A percentile compares a stretch with the other conserved stretches of the same genome.
Conservation (phyloP, 2,797 vertebrate genomes). For the Sebastes ruberrimus region DNA sequence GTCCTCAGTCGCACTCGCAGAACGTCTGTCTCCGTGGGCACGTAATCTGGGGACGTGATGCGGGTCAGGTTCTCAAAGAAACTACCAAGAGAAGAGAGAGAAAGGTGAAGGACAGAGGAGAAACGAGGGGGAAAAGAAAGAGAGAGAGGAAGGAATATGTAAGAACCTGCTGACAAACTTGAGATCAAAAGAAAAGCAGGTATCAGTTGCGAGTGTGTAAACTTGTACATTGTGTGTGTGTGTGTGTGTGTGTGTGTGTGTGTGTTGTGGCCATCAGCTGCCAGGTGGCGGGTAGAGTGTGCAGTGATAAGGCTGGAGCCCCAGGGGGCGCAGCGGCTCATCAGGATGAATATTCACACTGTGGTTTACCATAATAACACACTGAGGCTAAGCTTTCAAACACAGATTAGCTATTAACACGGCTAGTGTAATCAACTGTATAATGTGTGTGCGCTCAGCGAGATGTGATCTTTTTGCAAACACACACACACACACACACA, state of each 20-base stretch:
- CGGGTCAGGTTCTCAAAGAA: constrained; percentile 83
- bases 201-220: background rate
- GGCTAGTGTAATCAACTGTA: constrained; percentile 42
- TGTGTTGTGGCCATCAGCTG: background rate
- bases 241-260: background rate
- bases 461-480: constrained; percentile 33
- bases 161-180: constrained; percentile 51
- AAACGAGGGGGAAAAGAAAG: background rate
- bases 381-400: constrained; percentile 62
- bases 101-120: background rate
- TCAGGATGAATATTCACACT: constrained; percentile 74
- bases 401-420: constrained; percentile 52
- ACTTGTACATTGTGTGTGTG: background rate
- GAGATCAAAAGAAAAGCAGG: constrained; percentile 64
- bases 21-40: constrained; percentile 83
- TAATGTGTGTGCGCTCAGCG: constrained; percentile 6
- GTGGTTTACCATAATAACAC: constrained; percentile 67
- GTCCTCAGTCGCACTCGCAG: constrained; percentile 83
- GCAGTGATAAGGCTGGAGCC: constrained; percentile 66
- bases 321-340: constrained; percentile 38
- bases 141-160: background rate
- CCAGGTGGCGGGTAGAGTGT: constrained; percentile 31
- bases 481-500: background rate
- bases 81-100: constrained; percentile 47
- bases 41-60: constrained; percentile 76